Evolutionary conservation across 92 coral and sea anemone species (phyloP), one percentile per base, ranked within the genome.

Genomic region (Actinernus sp.): DNA sequence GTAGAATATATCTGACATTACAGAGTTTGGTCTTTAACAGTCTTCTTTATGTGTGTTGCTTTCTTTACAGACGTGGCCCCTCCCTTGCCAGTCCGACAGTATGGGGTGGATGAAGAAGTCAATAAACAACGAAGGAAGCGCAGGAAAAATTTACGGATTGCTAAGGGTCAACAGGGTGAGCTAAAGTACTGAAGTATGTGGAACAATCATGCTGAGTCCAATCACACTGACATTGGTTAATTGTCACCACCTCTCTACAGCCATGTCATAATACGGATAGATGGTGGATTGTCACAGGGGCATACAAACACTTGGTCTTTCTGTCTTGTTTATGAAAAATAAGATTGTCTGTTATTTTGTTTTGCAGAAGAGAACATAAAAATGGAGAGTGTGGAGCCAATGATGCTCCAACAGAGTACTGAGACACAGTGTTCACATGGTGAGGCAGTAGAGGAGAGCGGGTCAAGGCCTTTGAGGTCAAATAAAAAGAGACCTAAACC

Each of bases 21-120:
- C n/a, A n/a, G n/a, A n/a, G n/a, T n/a, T n/a, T n/a, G n/a, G n/a
- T n/a, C n/a, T n/a, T n/a, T n/a, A n/a, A n/a, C n/a, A n/a, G n/a
- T n/a, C n/a, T n/a, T n/a, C n/a, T n/a, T n/a, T n/a, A n/a, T n/a
- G n/a, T n/a, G n/a, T n/a, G 9, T 6, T 47, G 22, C 41, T 11
- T 44, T 74, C 18, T 58, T 62, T 24, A n/a, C 22, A 83, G 63
- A 60, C 31, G 39, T 34, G 57, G 86, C 65, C 33, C 97, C 92
- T 19, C 89, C 97, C 4, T 43, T 90, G 33, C 97, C 97, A 11
- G 79, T 67, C 52, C 81, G 97, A 46, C 64, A 79, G 7, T 90
- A 90, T 58, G 88, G 86, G 10, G n/a, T n/a, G n/a, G 75, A 74
- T 10, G 89, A 86, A 23, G 97, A 86, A 7, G 57, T 51, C 49